Evolutionary conservation across 2,888 invertebrate genomes (phyloP).

Genomic region (Apamea crenata): DNA sequence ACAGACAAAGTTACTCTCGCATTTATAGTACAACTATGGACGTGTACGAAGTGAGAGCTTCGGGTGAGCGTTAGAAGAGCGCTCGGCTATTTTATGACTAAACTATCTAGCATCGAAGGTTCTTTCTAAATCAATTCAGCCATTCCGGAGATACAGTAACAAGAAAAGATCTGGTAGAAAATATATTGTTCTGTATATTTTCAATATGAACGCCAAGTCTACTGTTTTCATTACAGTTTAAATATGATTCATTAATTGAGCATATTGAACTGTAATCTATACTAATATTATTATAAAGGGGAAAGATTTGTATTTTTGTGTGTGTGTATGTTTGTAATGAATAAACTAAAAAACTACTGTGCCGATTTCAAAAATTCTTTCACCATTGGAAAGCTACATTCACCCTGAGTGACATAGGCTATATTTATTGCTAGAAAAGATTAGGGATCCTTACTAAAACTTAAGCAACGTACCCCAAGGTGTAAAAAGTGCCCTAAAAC

Average conservation of each 20-base stretch:
- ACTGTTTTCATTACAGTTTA: neutral
- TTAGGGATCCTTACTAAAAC: too few species aligned
- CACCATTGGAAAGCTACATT: too few species aligned
- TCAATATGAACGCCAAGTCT: neutral
- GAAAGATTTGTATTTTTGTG: too few species aligned
- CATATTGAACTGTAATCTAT: too few species aligned
- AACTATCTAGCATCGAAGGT: constrained; percentile 1
- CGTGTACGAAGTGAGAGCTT: neutral
- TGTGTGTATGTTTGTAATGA: too few species aligned
- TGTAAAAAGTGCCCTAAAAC: too few species aligned
- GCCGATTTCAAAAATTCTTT: too few species aligned
- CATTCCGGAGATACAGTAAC: neutral
- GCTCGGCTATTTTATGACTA: neutral
- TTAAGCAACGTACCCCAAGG: too few species aligned
- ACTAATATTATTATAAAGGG: too few species aligned
- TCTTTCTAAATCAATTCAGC: neutral
- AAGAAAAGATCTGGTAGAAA: neutral
- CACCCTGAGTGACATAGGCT: too few species aligned
- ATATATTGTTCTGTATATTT: neutral
- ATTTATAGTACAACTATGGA: neutral
- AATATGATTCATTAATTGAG: neutral
- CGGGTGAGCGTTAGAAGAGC: neutral
- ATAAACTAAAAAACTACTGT: too few species aligned
- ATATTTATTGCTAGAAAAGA: too few species aligned
- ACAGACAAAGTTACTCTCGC: neutral